A percentile compares a stretch with the other conserved stretches of the same genome.
Conservation (phyloP, 2,888 invertebrate genomes). For the Gari tellinella region DNA sequence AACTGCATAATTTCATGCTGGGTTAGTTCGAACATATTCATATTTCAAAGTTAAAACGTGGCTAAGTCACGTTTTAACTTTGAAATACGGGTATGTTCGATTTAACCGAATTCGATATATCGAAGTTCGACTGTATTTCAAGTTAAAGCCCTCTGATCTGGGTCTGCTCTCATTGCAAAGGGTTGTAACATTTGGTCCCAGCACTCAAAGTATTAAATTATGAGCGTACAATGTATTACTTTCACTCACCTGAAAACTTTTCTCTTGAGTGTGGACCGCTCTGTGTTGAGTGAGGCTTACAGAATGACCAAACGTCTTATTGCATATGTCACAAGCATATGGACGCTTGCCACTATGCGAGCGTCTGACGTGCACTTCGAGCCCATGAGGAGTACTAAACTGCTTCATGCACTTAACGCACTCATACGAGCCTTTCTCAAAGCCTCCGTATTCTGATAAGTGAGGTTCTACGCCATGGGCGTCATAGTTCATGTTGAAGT, state of each 20-base stretch:
- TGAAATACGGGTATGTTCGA: no score
- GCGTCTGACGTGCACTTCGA: slow-evolving; percentile 97
- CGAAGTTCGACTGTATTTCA: no score
- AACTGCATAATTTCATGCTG: no score
- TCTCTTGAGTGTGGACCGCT: slow-evolving; percentile 87
- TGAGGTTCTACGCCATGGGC: slow-evolving; percentile 23
- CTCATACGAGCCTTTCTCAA: slow-evolving; percentile 64
- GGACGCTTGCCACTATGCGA: slow-evolving; percentile 96
- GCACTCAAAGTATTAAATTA: no score
- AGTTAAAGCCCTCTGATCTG: no score
- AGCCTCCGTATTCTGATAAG: slow-evolving; percentile 30
- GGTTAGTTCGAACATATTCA: no score
- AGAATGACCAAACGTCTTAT: slow-evolving; percentile 99
- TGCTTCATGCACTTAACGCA: slow-evolving; percentile 94
- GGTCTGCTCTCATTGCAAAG: no score
- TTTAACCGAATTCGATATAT: no score
- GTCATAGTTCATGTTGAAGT: slow-evolving; percentile 38
- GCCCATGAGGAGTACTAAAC: slow-evolving; percentile 98
- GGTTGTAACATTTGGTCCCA: no score
- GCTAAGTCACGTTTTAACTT: no score
- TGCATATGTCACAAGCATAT: slow-evolving; percentile 98
- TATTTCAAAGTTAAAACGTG: no score
- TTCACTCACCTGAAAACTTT: slow-evolving; percentile 58
- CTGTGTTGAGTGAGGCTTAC: slow-evolving; percentile 96
- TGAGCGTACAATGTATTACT: no score